Evolutionary conservation across 2,113 vertebrate species (phyloP).

Genomic region (Hirundichthys speculiger): DNA sequence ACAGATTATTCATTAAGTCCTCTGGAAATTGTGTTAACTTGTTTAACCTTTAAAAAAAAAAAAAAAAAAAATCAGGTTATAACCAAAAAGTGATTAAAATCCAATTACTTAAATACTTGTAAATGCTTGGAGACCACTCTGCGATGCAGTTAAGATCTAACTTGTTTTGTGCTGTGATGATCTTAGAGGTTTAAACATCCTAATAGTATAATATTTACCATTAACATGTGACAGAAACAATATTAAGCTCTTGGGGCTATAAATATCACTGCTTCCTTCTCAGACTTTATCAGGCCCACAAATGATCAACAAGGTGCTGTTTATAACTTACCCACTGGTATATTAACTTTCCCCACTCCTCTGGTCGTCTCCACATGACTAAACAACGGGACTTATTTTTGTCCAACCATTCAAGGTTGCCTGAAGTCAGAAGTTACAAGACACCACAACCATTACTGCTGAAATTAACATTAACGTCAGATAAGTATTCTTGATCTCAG

Average conservation of each 20-base stretch:
- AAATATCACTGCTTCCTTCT: slow-evolving; percentile 18
- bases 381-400: slow-evolving; percentile 97
- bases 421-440: slow-evolving; percentile 68
- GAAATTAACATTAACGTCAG: neutral
- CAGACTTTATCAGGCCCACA: neutral
- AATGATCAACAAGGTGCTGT: neutral
- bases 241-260: neutral
- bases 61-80: no score
- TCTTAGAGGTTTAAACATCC: neutral
- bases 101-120: neutral
- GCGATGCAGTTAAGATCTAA: neutral
- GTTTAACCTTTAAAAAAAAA: no score
- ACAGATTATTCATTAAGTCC: no score
- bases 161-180: neutral
- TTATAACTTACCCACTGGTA: slow-evolving; percentile 93
- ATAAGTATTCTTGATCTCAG: neutral
- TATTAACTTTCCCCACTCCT: slow-evolving; percentile 98
- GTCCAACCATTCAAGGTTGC: slow-evolving; percentile 97
- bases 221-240: neutral
- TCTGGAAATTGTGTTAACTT: no score
- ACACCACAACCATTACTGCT: neutral
- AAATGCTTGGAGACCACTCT: neutral
- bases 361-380: slow-evolving; percentile 97
- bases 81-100: neutral
- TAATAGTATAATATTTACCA: neutral